Conservation (phyloP, 2,113 vertebrate species). For the Corapipo altera region DNA sequence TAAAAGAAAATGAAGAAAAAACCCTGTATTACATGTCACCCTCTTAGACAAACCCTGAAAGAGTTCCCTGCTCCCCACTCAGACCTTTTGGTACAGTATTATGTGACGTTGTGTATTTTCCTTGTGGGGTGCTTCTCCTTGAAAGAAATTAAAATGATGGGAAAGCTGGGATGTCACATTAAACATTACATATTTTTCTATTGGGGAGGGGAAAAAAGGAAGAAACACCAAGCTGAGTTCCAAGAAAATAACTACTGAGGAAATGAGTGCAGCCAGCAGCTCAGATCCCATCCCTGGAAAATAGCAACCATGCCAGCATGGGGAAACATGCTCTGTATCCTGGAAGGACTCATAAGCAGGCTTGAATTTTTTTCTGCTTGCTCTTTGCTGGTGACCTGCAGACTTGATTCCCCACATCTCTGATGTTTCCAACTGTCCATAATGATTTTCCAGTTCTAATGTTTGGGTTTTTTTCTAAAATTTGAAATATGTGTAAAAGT, state of each 20-base stretch:
- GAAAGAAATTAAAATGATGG: constrained; percentile 48
- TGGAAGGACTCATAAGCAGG: neutral
- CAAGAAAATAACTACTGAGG: constrained; percentile 15
- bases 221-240: constrained; percentile 14
- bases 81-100: neutral
- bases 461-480: accelerated
- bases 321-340: neutral
- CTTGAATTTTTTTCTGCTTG: neutral
- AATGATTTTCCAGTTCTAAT: neutral
- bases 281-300: neutral
- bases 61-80: neutral
- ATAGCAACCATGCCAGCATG: neutral
- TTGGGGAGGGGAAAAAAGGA: neutral
- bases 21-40: neutral
- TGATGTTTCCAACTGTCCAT: neutral
- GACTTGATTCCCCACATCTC: neutral
- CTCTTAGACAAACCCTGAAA: neutral
- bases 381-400: neutral
- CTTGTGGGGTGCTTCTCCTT: neutral
- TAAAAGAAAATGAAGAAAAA: constrained; percentile 15
- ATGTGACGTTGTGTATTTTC: constrained; percentile 6
- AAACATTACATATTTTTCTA: constrained; percentile 45
- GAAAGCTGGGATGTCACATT: constrained; percentile 3
- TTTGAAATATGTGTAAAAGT: neutral
- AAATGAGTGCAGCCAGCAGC: neutral